Evolutionary conservation across 2,113 vertebrate species (phyloP).

Genomic region (Jaculus jaculus): DNA sequence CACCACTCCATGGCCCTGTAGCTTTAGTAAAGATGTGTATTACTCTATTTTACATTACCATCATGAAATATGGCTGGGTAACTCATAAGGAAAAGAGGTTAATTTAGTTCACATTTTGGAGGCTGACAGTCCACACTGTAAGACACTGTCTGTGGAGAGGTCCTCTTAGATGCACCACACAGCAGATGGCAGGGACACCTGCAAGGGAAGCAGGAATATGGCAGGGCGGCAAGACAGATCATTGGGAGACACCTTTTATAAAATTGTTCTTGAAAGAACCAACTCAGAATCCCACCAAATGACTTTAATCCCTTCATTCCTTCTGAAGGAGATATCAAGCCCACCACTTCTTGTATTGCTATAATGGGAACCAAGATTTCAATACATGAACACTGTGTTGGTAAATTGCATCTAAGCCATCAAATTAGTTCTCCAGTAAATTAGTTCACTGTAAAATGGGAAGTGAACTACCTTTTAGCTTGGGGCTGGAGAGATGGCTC

Average conservation of each 20-base stretch:
- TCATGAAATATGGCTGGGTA: not conserved
- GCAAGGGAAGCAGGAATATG: not conserved
- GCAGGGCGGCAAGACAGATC: not conserved
- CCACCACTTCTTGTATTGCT: not conserved
- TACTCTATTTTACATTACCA: not conserved
- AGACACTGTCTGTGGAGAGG: not conserved
- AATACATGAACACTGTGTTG: not conserved
- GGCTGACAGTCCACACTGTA: not conserved
- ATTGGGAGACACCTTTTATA: too few relatives aligned
- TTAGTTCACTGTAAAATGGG: not conserved
- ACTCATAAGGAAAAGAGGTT: not conserved
- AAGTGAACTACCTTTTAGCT: not conserved
- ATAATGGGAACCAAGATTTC: not conserved
- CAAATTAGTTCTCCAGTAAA: not conserved
- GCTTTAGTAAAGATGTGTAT: not conserved
- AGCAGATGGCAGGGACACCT: not conserved
- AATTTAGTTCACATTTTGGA: not conserved
- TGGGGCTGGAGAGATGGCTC: too few relatives aligned
- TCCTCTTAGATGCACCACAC: not conserved
- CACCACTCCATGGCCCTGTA: not conserved
- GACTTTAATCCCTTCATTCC: not conserved
- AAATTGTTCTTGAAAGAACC: not conserved
- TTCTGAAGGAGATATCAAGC: too few relatives aligned
- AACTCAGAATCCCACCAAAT: not conserved
- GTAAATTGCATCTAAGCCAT: not conserved